These are phyloP conservation scores for Limnephilus rhombicus DNA, from an alignment of 2,888 invertebrate genomes.

Conservation along the genomic window DNA sequence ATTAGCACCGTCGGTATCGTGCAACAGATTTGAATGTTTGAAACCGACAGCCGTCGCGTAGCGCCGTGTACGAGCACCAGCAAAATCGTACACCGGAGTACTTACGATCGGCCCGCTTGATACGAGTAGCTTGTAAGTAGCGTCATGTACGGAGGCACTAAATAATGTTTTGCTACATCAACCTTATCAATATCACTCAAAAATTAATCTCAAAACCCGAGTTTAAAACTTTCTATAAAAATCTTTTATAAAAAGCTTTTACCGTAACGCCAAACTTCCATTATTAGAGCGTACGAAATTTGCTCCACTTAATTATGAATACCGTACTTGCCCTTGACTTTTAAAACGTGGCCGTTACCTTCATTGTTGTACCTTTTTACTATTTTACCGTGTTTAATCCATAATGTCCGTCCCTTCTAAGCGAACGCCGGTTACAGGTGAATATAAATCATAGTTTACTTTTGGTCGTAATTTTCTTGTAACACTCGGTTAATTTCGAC, in stretches of 20 bases:
- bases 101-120: too few relatives aligned
- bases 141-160: too few relatives aligned
- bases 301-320: not conserved
- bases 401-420: not conserved
- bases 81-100: too few relatives aligned
- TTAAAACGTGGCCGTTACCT: not conserved
- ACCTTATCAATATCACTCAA: not conserved
- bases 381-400: not conserved
- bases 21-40: too few relatives aligned
- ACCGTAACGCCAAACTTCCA: not conserved
- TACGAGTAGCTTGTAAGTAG: too few relatives aligned
- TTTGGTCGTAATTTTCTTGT: not conserved
- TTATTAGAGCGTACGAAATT: not conserved
- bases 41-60: too few relatives aligned
- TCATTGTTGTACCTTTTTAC: not conserved
- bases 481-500: not conserved
- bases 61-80: too few relatives aligned
- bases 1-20: too few relatives aligned
- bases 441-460: not conserved
- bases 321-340: not conserved
- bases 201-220: not conserved
- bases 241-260: not conserved
- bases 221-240: not conserved
- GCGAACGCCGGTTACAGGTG: not conserved
- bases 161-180: too few relatives aligned